Evolutionary conservation across 2,797 vertebrate genomes (phyloP).

Genomic region (Lepilemur ruficaudatus): DNA sequence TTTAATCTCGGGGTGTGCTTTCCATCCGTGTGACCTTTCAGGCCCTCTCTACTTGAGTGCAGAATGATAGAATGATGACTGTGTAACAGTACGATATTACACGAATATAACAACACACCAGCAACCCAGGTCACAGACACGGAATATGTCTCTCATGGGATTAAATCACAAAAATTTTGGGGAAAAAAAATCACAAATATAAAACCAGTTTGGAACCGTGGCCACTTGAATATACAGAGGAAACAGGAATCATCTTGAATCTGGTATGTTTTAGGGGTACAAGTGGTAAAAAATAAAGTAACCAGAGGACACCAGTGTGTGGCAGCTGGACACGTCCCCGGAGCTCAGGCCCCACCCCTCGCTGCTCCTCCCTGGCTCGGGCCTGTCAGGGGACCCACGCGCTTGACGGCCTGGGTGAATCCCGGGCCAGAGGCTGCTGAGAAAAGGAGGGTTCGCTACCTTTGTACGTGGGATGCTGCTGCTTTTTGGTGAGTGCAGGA

Average conservation of each 20-base stretch:
- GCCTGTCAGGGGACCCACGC: rapidly evolving
- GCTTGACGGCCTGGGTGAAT: rapidly evolving
- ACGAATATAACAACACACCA: not conserved
- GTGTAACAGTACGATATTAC: not conserved
- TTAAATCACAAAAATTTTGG: not conserved
- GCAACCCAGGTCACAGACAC: not conserved
- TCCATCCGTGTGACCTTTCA: not conserved
- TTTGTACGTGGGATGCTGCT: conserved; percentile 72
- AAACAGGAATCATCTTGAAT: rapidly evolving
- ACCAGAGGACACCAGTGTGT: not conserved
- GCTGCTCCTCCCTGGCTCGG: rapidly evolving
- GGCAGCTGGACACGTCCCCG: not conserved
- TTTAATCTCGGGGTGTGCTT: not conserved
- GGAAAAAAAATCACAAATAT: not conserved
- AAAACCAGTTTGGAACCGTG: not conserved
- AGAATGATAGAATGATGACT: not conserved
- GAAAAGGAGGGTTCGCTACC: conserved; percentile 72
- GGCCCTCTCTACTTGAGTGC: not conserved
- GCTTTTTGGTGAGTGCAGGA: conserved; percentile 63
- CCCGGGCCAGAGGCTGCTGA: rapidly evolving
- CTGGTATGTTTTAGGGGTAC: not conserved
- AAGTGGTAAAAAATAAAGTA: not conserved
- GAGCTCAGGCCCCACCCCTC: not conserved
- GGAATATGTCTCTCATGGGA: not conserved
- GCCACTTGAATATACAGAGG: not conserved